Evolutionary conservation across 2,888 invertebrate species (phyloP).

Genomic region (Drosophila phalerata): DNA sequence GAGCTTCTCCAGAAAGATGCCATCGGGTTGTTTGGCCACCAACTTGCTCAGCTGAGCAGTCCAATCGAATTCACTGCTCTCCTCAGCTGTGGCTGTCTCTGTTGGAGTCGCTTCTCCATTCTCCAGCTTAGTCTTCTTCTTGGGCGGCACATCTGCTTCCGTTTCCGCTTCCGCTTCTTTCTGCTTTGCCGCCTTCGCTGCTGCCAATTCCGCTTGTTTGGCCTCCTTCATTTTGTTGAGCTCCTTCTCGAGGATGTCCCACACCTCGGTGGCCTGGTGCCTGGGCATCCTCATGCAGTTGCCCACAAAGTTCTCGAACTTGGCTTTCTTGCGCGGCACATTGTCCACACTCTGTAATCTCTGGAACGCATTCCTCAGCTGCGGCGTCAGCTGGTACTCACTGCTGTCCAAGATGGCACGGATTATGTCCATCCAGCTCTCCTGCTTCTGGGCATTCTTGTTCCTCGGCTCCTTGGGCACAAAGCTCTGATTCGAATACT

Average conservation of each 20-base stretch:
- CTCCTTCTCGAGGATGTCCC: conserved; percentile 87
- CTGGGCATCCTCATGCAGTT: conserved; percentile 88
- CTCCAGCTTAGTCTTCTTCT: conserved; percentile 59
- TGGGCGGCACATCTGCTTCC: conserved; percentile 46
- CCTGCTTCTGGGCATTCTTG: conserved; percentile 95
- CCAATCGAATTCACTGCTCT: conserved; percentile 75
- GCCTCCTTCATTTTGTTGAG: conserved; percentile 85
- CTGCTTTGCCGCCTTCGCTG: conserved; percentile 46
- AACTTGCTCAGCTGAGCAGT: conserved; percentile 63
- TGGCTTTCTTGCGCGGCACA: conserved; percentile 93
- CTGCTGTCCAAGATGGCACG: conserved; percentile 80
- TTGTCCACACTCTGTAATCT: conserved; percentile 91
- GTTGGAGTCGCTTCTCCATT: conserved; percentile 14
- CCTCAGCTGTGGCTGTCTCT: conserved; percentile 8
- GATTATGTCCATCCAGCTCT: conserved; percentile 89
- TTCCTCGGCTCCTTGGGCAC: conserved; percentile 89
- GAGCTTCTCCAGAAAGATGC: conserved; percentile 90
- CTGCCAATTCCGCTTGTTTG: conserved; percentile 63
- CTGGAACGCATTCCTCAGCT: conserved; percentile 88
- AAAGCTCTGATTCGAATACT: conserved; percentile 93
- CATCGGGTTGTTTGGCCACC: conserved; percentile 85
- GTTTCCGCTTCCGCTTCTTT: not conserved
- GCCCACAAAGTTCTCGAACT: conserved; percentile 92
- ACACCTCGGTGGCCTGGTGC: conserved; percentile 90
- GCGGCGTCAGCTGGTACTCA: conserved; percentile 83